Conservation (phyloP, 1,140 invertebrate genomes). For the Oscheius sp. region DNA sequence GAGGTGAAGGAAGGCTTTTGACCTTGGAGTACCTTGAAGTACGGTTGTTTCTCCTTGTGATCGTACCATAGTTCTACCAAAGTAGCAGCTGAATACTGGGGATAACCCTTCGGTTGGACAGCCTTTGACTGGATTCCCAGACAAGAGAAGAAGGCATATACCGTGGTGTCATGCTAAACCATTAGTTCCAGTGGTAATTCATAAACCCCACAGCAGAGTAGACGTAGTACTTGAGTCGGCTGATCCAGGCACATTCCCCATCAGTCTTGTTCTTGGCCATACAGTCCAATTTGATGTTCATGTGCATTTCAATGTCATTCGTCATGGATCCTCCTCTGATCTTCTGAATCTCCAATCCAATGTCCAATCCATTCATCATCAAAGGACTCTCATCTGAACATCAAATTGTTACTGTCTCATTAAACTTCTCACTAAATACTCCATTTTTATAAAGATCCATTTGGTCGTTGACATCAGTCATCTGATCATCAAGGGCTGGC, state of each 20-base stretch:
- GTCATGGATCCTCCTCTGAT: constrained; percentile 18
- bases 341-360: constrained; percentile 20
- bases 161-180: constrained; percentile 18
- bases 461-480: constrained; percentile 19
- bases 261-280: not conserved
- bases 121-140: constrained; percentile 14
- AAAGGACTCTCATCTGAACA: not conserved
- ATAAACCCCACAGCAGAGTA: constrained; percentile 20
- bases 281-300: constrained; percentile 18
- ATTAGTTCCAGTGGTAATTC: not conserved
- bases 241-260: constrained; percentile 22
- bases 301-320: constrained; percentile 22
- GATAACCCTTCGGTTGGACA: constrained; percentile 12
- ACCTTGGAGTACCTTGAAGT: constrained; percentile 3
- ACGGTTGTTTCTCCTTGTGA: not conserved
- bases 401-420: not conserved
- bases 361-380: constrained; percentile 21
- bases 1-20: not conserved
- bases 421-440: constrained; percentile 16
- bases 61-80: constrained; percentile 16
- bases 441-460: constrained; percentile 32
- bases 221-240: constrained; percentile 23
- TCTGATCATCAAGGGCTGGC: constrained; percentile 12
- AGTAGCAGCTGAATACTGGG: constrained; percentile 17
- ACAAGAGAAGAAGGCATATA: constrained; percentile 4